Evolutionary conservation across 2,888 invertebrate species (phyloP).

Genomic region (Iselma pallidipennis): DNA sequence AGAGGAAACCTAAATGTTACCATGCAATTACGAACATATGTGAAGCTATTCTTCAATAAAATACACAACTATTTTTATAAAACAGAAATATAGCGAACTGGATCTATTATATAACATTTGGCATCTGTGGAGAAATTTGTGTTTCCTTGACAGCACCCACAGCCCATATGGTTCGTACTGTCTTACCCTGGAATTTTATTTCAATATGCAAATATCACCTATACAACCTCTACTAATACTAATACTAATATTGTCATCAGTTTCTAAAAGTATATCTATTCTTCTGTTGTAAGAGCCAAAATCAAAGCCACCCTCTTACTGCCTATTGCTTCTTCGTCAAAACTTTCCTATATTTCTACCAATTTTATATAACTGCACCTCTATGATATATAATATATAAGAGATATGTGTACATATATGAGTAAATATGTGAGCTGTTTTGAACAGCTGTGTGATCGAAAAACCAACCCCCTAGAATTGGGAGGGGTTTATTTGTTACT

Average conservation of each 20-base stretch:
- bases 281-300: too few species aligned
- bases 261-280: neutral
- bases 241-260: too few species aligned
- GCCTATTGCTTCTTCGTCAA: constrained; percentile 12
- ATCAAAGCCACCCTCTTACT: neutral
- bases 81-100: constrained; percentile 44
- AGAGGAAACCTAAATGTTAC: neutral
- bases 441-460: constrained; percentile 52
- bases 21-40: constrained; percentile 53
- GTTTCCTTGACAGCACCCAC: constrained; percentile 44
- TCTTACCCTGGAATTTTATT: too few species aligned
- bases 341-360: constrained; percentile 30
- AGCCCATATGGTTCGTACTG: constrained; percentile 29
- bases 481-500: constrained; percentile 54
- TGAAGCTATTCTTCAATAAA: constrained; percentile 46
- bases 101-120: constrained; percentile 49
- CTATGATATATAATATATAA: constrained; percentile 32
- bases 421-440: neutral
- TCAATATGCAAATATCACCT: too few species aligned
- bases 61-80: constrained; percentile 52
- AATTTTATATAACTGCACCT: constrained; percentile 39
- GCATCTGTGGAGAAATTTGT: constrained; percentile 45
- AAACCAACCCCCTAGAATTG: constrained; percentile 54
- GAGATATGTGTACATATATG: constrained; percentile 14
- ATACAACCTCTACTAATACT: too few species aligned